Percentiles rank a stretch among this genome's conserved stretches.
phyloP scores from a whole-genome alignment of 2,797 vertebrate species.

The Onychomys leucogaster region DNA sequence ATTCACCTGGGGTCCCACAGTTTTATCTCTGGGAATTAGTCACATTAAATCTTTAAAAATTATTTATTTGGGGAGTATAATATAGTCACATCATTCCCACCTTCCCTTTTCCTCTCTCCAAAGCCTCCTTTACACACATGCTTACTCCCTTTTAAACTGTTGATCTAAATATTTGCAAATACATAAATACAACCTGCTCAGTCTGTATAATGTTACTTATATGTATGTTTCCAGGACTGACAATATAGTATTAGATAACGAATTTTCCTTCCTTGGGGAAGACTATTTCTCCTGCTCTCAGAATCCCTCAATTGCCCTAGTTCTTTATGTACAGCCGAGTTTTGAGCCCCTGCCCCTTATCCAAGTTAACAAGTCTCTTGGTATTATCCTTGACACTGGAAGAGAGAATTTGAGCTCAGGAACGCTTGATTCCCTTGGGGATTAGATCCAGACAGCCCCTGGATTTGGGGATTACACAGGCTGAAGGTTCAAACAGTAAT shows the following conservation, averaged over 20 bases:
- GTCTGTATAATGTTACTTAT: background rate
- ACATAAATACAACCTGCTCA: background rate
- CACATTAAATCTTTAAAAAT: background rate
- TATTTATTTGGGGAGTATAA: background rate
- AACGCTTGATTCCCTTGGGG: background rate
- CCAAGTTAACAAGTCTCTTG: background rate
- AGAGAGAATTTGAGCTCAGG: background rate
- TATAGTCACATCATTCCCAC: background rate
- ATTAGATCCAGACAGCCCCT: background rate
- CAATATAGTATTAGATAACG: background rate
- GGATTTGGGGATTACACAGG: rapidly evolving
- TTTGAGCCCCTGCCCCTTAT: background rate
- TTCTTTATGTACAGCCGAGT: background rate
- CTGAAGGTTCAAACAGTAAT: background rate
- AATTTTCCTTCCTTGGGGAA: background rate
- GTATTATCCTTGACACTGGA: background rate
- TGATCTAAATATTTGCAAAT: background rate
- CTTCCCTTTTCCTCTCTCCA: background rate
- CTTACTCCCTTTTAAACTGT: background rate
- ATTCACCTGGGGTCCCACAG: background rate
- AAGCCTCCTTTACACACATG: background rate
- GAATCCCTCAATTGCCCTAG: background rate
- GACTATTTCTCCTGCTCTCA: background rate
- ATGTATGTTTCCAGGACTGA: background rate
- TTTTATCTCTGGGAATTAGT: background rate